A percentile compares a stretch with the other conserved stretches of the same genome.
phyloP scores from a whole-genome alignment of 2,797 vertebrate species.

The Euthynnus affinis region DNA sequence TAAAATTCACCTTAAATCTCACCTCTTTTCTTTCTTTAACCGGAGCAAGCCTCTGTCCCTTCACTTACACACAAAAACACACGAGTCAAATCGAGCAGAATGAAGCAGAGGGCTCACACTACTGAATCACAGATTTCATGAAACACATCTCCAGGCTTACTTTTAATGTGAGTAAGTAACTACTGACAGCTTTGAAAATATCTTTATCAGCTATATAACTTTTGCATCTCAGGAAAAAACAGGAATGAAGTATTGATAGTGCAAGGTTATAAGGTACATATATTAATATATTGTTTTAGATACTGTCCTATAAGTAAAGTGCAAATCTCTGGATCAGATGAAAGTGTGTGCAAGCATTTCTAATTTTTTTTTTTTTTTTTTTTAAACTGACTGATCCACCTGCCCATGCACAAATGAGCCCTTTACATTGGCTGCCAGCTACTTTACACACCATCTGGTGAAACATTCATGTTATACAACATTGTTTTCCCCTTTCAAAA shows the following conservation, averaged over 20 bases:
- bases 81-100: conserved; percentile 47
- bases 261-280: conserved; percentile 86
- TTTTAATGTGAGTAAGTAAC: conserved; percentile 59
- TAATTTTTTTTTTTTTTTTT: conserved; percentile 61
- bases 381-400: conserved; percentile 67
- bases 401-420: conserved; percentile 81
- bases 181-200: conserved; percentile 63
- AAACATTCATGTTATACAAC: conserved; percentile 54
- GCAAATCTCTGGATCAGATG: conserved; percentile 85
- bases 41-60: conserved; percentile 72
- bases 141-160: conserved; percentile 71
- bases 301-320: conserved; percentile 86
- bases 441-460: conserved; percentile 47
- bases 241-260: conserved; percentile 81
- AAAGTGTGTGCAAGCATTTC: conserved; percentile 83
- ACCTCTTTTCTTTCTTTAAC: conserved; percentile 7
- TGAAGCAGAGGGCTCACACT: conserved; percentile 48
- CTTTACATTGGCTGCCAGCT: conserved; percentile 76
- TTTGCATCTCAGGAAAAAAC: conserved; percentile 74
- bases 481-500: conserved; percentile 33
- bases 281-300: conserved; percentile 84
- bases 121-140: conserved; percentile 68
- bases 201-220: conserved; percentile 57
- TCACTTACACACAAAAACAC: conserved; percentile 51
- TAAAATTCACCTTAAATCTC: conserved; percentile 4